Percentiles rank a stretch among this genome's conserved stretches.
Conservation (phyloP, 2,797 vertebrate genomes). For the Channa striata region DNA sequence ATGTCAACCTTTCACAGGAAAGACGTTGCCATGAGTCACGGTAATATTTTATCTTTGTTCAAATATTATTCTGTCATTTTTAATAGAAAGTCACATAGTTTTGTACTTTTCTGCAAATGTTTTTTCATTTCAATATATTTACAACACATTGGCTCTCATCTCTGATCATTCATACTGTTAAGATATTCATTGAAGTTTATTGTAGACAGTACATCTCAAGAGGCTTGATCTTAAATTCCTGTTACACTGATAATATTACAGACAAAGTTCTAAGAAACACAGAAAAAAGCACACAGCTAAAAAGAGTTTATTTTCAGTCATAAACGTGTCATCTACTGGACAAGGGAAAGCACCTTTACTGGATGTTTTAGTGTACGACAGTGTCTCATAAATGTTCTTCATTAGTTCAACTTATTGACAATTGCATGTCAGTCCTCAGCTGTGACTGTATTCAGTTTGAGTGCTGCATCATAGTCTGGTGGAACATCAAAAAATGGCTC, state of each 20-base stretch:
- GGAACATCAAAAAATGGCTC: slow-evolving; percentile 84
- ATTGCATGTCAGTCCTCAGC: slow-evolving; percentile 55
- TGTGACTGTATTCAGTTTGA: slow-evolving; percentile 24
- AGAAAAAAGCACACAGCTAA: neutral
- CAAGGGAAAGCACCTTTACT: neutral
- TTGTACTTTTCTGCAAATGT: neutral
- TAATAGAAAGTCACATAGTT: too few relatives aligned
- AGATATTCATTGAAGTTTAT: neutral
- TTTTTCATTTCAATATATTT: neutral
- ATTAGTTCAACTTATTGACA: neutral
- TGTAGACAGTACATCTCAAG: neutral
- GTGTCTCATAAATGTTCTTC: neutral
- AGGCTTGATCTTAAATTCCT: neutral
- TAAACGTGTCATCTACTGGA: neutral
- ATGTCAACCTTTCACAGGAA: neutral
- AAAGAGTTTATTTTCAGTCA: slow-evolving; percentile 27
- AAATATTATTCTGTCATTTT: too few relatives aligned
- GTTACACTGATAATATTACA: neutral
- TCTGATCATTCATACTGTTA: neutral
- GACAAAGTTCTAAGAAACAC: neutral
- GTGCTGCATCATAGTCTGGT: slow-evolving; percentile 65
- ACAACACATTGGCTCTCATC: neutral
- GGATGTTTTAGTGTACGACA: neutral
- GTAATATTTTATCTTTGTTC: too few relatives aligned
- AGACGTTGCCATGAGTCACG: too few relatives aligned